Conservation (phyloP, 2,888 invertebrate genomes). For the Andricus curvator region DNA sequence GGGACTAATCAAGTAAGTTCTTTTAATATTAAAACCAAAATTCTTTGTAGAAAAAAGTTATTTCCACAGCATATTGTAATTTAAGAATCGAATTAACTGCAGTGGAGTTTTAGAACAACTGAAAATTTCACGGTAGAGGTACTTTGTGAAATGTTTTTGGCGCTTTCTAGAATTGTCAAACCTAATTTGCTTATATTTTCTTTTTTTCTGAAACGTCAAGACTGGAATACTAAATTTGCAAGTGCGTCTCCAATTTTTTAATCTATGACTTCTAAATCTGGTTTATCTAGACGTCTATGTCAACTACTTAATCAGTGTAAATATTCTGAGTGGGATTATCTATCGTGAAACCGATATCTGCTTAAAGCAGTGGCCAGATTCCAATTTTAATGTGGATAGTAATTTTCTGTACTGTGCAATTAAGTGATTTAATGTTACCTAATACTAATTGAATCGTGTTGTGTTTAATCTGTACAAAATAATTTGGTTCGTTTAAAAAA, state of each 20-base stretch:
- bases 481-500: background rate
- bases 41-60: background rate
- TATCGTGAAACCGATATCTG: constrained; percentile 6
- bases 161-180: background rate
- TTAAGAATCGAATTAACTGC: background rate
- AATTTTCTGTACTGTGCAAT: background rate
- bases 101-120: background rate
- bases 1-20: constrained; percentile 72
- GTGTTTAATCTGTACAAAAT: background rate
- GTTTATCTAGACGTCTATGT: constrained; percentile 23
- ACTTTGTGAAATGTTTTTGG: background rate
- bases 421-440: background rate
- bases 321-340: constrained; percentile 19
- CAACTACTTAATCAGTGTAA: constrained; percentile 9
- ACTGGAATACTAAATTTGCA: background rate
- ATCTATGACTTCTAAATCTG: background rate
- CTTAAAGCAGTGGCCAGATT: constrained; percentile 6
- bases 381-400: background rate
- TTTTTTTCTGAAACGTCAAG: background rate
- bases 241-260: background rate
- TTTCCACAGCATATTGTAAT: background rate
- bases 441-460: background rate
- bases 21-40: background rate
- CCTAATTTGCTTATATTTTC: background rate
- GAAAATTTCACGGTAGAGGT: background rate